phyloP scores from a whole-genome alignment of 2,113 vertebrate species.

The Aleadryas rufinucha region DNA sequence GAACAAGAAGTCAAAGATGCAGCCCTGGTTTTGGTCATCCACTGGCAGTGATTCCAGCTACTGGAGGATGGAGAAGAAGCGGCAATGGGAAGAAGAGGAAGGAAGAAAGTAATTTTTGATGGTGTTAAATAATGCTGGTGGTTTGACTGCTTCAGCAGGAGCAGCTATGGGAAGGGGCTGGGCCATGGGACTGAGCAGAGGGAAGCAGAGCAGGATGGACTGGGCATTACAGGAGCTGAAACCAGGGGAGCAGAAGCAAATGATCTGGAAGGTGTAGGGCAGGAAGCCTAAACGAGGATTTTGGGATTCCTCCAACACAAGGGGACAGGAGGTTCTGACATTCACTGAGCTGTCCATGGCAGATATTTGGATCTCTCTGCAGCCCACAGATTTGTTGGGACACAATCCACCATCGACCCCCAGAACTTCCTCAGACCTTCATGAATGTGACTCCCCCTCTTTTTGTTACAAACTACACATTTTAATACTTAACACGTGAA shows the following conservation, averaged over 20 bases:
- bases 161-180: neutral
- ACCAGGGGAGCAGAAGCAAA: neutral
- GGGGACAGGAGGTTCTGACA: neutral
- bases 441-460: neutral
- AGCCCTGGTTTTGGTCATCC: slow-evolving; percentile 7
- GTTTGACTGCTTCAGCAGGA: neutral
- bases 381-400: neutral
- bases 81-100: fast-evolving
- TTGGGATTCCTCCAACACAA: neutral
- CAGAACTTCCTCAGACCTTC: neutral
- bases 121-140: neutral
- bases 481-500: neutral
- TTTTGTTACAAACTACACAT: neutral
- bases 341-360: neutral
- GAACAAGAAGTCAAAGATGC: neutral
- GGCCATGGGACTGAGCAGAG: neutral
- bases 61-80: neutral
- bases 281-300: neutral
- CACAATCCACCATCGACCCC: neutral
- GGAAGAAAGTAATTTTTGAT: neutral
- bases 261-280: neutral
- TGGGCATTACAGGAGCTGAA: neutral
- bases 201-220: neutral
- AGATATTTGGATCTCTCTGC: neutral
- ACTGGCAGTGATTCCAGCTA: neutral